phyloP scores from a whole-genome alignment of 2,888 invertebrate species.

The Andrena minutula region DNA sequence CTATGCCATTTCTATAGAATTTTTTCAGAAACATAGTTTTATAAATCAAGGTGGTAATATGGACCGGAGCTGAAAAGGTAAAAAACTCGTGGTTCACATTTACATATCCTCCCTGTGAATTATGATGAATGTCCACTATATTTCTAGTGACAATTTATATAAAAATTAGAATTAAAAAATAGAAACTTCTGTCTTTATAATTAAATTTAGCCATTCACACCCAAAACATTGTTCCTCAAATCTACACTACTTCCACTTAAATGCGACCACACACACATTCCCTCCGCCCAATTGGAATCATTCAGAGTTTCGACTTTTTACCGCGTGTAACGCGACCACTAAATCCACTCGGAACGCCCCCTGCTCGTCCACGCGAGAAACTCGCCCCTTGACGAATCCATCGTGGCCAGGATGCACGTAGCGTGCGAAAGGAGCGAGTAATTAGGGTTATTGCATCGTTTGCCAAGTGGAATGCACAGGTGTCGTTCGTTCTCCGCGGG shows the following conservation, averaged over 20 bases:
- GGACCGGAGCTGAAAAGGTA: no score
- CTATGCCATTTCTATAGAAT: no score
- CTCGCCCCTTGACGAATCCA: conserved; percentile 43
- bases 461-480: conserved; percentile 55
- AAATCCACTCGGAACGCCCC: not conserved
- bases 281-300: not conserved
- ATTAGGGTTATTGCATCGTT: conserved; percentile 65
- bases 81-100: no score
- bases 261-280: not conserved
- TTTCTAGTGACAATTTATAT: no score
- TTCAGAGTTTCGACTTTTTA: not conserved
- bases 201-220: not conserved
- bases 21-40: no score
- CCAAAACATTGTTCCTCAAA: not conserved
- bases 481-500: conserved; percentile 44
- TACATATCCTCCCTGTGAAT: no score
- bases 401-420: conserved; percentile 40
- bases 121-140: no score
- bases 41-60: no score
- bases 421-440: conserved; percentile 51
- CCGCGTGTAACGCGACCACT: not conserved
- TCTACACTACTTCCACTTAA: not conserved
- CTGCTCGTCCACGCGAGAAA: conserved; percentile 24
- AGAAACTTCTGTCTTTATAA: no score
- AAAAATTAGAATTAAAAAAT: no score